phyloP scores from a whole-genome alignment of 2,797 vertebrate species.

The Mus minutoides region DNA sequence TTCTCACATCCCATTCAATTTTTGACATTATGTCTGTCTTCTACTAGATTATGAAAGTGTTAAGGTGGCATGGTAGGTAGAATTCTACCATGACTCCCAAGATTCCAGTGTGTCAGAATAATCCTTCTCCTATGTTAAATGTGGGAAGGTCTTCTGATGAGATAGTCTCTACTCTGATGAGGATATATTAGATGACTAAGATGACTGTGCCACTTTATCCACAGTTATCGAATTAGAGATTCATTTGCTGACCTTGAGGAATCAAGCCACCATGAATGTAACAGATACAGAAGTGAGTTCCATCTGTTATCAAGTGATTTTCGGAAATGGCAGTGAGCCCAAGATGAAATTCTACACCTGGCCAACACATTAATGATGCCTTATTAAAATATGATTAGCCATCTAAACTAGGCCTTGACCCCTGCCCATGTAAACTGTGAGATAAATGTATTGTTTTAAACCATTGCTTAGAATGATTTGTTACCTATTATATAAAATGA shows the following conservation, averaged over 20 bases:
- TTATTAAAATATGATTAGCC: not conserved
- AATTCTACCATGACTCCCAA: not conserved
- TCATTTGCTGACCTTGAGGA: not conserved
- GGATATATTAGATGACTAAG: not conserved
- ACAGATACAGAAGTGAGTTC: not conserved
- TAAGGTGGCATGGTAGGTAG: not conserved
- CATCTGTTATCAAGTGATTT: not conserved
- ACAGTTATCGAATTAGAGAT: not conserved
- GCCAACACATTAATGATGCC: not conserved
- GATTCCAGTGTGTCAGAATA: not conserved
- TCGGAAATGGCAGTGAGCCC: not conserved
- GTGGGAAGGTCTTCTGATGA: not conserved
- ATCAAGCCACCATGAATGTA: not conserved
- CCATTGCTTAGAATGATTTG: not conserved
- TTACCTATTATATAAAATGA: not conserved
- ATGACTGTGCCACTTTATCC: not conserved
- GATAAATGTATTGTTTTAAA: conserved; percentile 23
- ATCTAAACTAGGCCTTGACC: not conserved
- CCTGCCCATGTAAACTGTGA: not conserved
- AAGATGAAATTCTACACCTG: not conserved
- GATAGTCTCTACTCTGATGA: not conserved
- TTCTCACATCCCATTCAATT: not conserved
- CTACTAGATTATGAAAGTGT: not conserved
- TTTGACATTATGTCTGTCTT: not conserved
- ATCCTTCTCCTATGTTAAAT: not conserved